These are phyloP conservation scores for Lucifuga dentata DNA, from an alignment of 2,113 vertebrate genomes.

Conservation along the genomic window DNA sequence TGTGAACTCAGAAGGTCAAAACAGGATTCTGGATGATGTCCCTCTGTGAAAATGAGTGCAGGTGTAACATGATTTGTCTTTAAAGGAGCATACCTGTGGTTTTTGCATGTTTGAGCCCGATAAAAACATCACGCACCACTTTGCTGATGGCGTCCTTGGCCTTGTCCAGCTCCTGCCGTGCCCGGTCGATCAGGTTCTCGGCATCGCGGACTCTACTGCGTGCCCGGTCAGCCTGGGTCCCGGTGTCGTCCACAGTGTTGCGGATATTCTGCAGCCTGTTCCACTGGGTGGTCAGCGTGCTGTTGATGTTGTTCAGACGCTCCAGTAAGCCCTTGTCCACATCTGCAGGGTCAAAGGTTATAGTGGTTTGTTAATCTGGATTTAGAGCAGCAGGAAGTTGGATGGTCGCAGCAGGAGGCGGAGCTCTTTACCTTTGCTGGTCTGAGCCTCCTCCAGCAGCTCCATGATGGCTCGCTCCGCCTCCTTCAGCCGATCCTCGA, in stretches of 20 bases:
- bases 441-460: conserved; percentile 90
- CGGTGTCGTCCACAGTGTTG: conserved; percentile 87
- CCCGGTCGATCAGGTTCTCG: conserved; percentile 87
- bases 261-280: conserved; percentile 92
- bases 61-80: too few relatives aligned
- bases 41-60: too few relatives aligned
- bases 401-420: too few relatives aligned
- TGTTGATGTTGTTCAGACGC: conserved; percentile 90
- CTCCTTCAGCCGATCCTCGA: conserved; percentile 93
- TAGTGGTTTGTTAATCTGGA: background rate
- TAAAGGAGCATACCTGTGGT: too few relatives aligned
- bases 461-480: conserved; percentile 90
- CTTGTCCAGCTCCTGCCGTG: conserved; percentile 90
- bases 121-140: conserved; percentile 88
- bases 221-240: conserved; percentile 86
- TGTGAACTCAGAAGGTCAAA: too few relatives aligned
- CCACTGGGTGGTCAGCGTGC: conserved; percentile 88
- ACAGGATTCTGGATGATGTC: too few relatives aligned
- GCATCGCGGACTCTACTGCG: conserved; percentile 85
- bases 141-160: conserved; percentile 89
- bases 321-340: conserved; percentile 90
- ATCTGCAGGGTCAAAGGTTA: conserved; percentile 77
- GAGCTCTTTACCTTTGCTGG: conserved; percentile 91
- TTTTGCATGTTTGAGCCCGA: too few relatives aligned
- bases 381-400: background rate